Base-by-base conservation (phyloP, 2,797 vertebrate species). In the Liasis olivaceus region DNA sequence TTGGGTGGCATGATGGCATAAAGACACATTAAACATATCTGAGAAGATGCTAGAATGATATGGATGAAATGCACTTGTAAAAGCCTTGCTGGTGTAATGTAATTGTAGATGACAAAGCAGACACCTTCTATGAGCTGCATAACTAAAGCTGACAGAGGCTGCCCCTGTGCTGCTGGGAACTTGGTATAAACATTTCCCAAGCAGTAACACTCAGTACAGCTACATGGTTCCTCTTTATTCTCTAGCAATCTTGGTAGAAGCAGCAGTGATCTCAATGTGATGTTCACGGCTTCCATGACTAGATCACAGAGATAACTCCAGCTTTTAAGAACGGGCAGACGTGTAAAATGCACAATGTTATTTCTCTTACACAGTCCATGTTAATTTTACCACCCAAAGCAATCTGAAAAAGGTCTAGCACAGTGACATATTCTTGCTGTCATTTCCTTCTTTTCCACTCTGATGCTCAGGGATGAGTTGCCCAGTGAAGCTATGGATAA, bases 381-480 rank as follows among this genome's bases (percentile, higher is more conserved):
- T 90, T 90, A 56, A 90, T 58, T 77, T 90, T 17, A 81, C 36
- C 58, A 81, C 31, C 31, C 69, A 90, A 81, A 47, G 56, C 89
- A 62, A 84, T 90, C 6, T 14, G 42, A 90, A 81, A 9, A 54
- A 14, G 36, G 24, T 28, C 54, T 14, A 60, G 51, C 56, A 60
- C 69, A 84, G 15, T 60, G 89, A 36, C 54, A 47, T 54, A 64
- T 91, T 64, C 20, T 47, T 85, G 5, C 42, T 63, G 59, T 54
- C 28, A 26, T 64, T 63, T 64, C 12, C 47, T 85, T 90, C 42
- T 64, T 31, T 56, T 89, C 64, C n/a, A 85, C 51, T 64, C 12
- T 8, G 42, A 24, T 42, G 24, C 81, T 72, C 51, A 72, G 54
- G 20, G 51, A 56, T 24, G 3, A 56, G n/a, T 72, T 69, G 54